Base-by-base conservation (phyloP, 1,140 invertebrate genomes). In the Trichogramma pretiosum region DNA sequence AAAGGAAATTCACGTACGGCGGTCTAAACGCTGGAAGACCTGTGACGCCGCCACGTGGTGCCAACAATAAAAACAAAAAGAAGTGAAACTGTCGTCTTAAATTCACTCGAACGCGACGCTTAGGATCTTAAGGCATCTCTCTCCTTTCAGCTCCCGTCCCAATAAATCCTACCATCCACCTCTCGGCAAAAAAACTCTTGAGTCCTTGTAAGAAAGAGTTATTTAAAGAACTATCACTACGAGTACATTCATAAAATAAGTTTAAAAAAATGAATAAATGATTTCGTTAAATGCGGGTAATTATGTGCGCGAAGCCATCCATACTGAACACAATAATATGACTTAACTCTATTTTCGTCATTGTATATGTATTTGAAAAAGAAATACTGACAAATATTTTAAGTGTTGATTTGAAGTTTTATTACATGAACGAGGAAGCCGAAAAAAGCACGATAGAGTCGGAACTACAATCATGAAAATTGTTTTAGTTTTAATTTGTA, bases 1-100 rank as follows among this genome's bases (percentile, higher is more conserved):
- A 98, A 76, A 92, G 95, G 75, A 92, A 94, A 46, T 98, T 98
- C 72, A 89, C 95, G 61, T 98, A 98, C 70, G 81, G 82, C 34
- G 83, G 83, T 55, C 76, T 86, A 65, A 87, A 87, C 57, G 82
- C 85, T 60, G 84, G 85, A 58, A 78, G 87, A 55, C 87, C 87
- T 48, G 81, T 87, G 53, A 96, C 93, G 66, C 93, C 93, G 58
- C 93, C 92, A 26, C 75, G 92, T 54, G 83, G 82, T 47, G 84
- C 84, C 43, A 86, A 85, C 63, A 88, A 87, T 70, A 89, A 91
- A 75, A 89, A 85, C 57, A 72, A 66, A 61, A 72, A 72, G 59
- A 72, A 72, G 67, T 72, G 67, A 72, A 72, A 57, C 55, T 54
- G 50, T 47, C 57, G 53, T 47, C 53, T 60, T 61, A 55, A 63